Base-by-base conservation (phyloP, 2,113 vertebrate species). In the Carassius carassius region DNA sequence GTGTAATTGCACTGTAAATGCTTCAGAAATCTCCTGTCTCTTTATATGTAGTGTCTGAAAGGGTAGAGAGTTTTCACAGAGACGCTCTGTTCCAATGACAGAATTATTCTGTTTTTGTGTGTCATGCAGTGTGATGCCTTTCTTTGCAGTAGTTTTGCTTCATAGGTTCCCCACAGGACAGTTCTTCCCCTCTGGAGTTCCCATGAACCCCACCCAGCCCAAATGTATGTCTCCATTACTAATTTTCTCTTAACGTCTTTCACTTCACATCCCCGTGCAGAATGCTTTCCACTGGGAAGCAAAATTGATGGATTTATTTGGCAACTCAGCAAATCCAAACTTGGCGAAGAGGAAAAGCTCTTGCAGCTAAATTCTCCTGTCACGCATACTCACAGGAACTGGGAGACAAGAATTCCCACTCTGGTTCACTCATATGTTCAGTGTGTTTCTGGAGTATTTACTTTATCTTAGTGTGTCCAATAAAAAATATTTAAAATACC, bases 31-130 rank as follows among this genome's bases (percentile, higher is more conserved):
- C 65, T 85, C 60, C 87, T 60, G 76, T 49, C 78, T 0, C 62
- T 88, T 65, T 78, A 84, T 84, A 88, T 88, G 81, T 82, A 82
- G 73, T 67, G 51, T 23, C 47, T 51, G 35, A 70, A 72, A 63
- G 78, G 63, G 73, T 54, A 62, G 73, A 79, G 47, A 91, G 88
- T 91, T 92, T 91, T 91, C 67, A 41, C 32, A 92, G 89, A 77
- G 89, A 90, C 85, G 82, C 83, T 91, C 81, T 87, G 84, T 89
- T 85, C 13, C 49, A 49, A n/a, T 67, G 70, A 67, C 37, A 83
- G 63, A 85, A 83, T 44, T 62, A 84, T 76, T 25, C 84, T 65
- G 82, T 41, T 69, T 54, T 44, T 82, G 16, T 74, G 73, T 74
- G 44, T 37, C 17, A 4, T 47, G 37, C 16, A 16, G 70, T 23